These are phyloP conservation scores for Cephus rjabovi DNA, from an alignment of 2,888 invertebrate species.

Conservation along the genomic window DNA sequence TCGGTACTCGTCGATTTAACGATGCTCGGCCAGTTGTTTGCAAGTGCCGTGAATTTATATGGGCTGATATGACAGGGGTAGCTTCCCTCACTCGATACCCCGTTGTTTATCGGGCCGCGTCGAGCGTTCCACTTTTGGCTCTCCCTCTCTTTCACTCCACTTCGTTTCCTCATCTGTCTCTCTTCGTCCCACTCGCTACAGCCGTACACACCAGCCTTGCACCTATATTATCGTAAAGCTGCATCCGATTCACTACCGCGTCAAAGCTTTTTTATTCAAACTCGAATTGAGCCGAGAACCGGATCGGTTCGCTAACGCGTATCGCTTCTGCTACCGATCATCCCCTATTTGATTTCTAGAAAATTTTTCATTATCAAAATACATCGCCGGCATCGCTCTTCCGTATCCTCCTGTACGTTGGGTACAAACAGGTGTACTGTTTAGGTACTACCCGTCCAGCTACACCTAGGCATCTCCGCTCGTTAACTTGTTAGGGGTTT, in stretches of 20 bases:
- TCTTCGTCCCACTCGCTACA: constrained; percentile 7
- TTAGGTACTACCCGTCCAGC: not conserved
- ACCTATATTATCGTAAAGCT: constrained; percentile 37
- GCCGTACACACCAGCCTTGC: not conserved
- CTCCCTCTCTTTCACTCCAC: constrained; percentile 26
- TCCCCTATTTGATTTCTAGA: not conserved
- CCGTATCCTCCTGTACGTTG: not conserved
- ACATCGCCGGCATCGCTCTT: not conserved
- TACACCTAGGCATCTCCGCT: not conserved
- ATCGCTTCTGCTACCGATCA: constrained; percentile 1
- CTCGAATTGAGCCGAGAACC: constrained; percentile 8
- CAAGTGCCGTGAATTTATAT: constrained; percentile 58
- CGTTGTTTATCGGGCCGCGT: constrained; percentile 50
- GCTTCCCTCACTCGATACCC: constrained; percentile 43
- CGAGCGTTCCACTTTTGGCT: constrained; percentile 38
- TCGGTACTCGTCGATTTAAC: constrained; percentile 39
- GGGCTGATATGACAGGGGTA: constrained; percentile 41
- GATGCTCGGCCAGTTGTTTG: constrained; percentile 52
- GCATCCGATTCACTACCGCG: constrained; percentile 29
- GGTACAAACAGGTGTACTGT: not conserved
- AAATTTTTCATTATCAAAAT: not conserved
- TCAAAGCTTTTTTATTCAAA: constrained; percentile 24
- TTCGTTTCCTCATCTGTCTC: constrained; percentile 9
- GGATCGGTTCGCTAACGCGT: not conserved
- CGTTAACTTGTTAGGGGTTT: constrained; percentile 6